A percentile compares a stretch with the other conserved stretches of the same genome.
Evolutionary conservation across 2,888 invertebrate species (phyloP).

Genomic region (Altica lythri): DNA sequence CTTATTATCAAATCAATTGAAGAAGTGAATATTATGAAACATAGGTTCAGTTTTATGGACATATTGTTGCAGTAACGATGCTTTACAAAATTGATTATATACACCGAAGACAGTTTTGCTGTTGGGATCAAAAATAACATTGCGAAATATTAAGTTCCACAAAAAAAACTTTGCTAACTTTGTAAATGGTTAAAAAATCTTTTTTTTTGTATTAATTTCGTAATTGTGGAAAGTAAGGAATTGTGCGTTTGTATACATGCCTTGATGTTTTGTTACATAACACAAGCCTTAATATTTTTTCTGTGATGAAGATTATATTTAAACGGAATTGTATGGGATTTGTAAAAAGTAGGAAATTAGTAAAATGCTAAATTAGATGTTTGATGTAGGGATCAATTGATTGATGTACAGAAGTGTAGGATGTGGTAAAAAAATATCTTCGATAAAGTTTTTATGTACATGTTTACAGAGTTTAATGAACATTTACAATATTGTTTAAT

Average conservation of each 20-base stretch:
- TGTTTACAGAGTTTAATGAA: constrained; percentile 21
- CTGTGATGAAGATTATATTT: constrained; percentile 21
- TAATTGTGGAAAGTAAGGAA: neutral
- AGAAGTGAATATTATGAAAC: too few relatives aligned
- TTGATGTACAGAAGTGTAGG: constrained; percentile 21
- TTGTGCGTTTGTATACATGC: neutral
- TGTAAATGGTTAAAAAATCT: too few relatives aligned
- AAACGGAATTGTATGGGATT: constrained; percentile 17
- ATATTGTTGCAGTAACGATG: too few relatives aligned
- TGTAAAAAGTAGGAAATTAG: constrained; percentile 24
- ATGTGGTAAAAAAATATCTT: constrained; percentile 24
- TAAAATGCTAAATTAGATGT: constrained; percentile 8
- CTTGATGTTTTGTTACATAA: constrained; percentile 13
- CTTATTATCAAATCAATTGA: too few relatives aligned
- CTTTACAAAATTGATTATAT: too few relatives aligned
- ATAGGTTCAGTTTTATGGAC: too few relatives aligned
- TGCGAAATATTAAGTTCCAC: too few relatives aligned
- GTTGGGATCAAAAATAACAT: too few relatives aligned
- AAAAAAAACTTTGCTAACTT: too few relatives aligned
- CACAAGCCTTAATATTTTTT: constrained; percentile 21
- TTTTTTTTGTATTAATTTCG: neutral
- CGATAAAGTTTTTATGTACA: constrained; percentile 18
- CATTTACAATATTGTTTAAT: constrained; percentile 3
- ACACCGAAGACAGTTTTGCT: too few relatives aligned
- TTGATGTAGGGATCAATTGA: constrained; percentile 10